Base-by-base conservation (phyloP, 1,140 invertebrate species). In the Drosophila micromelanica region DNA sequence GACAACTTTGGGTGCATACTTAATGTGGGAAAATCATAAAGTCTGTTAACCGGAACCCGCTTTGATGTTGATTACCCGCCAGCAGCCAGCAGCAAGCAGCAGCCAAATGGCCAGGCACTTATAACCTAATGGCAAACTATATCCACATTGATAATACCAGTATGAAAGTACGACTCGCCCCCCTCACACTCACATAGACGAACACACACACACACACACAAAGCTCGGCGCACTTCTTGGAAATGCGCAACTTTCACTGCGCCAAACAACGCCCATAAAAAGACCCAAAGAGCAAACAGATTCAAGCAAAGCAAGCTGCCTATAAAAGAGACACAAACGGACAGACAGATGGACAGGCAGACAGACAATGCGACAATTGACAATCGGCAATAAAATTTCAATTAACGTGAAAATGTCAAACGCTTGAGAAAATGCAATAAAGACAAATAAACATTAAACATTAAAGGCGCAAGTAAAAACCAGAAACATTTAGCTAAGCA, bases 351-450 rank as follows among this genome's bases (percentile, higher is more conserved):
- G 27, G 57, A 60, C 42, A 9, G 46, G 15, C 20, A 6, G 13
- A 11, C 1, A n/a, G 20, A 35, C 61, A 65, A 55, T 52, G 61
- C 54, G 65, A 60, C 74, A 81, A 85, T 85, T 77, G 76, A 73
- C 80, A 80, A 86, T 86, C 78, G 78, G 62, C 82, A 87, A 76
- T 86, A 87, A 78, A 81, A 77, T 64, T 77, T 71, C 80, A 85
- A 85, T 85, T 80, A 80, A 63, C 48, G 68, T 76, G 76, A 56
- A 85, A 82, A 79, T 79, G 43, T 56, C 49, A 73, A 63, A 67
- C 51, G 48, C 27, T 48, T 45, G 20, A 20, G 45, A 61, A 79
- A 72, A 68, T 42, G 55, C 55, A 68, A 67, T 68, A 48, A 68
- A 68, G 20, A 64, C 48, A 15, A 46, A 61, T 37, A 56, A 55